phyloP scores from a whole-genome alignment of 2,888 invertebrate genomes.

The Capitulum mitella region DNA sequence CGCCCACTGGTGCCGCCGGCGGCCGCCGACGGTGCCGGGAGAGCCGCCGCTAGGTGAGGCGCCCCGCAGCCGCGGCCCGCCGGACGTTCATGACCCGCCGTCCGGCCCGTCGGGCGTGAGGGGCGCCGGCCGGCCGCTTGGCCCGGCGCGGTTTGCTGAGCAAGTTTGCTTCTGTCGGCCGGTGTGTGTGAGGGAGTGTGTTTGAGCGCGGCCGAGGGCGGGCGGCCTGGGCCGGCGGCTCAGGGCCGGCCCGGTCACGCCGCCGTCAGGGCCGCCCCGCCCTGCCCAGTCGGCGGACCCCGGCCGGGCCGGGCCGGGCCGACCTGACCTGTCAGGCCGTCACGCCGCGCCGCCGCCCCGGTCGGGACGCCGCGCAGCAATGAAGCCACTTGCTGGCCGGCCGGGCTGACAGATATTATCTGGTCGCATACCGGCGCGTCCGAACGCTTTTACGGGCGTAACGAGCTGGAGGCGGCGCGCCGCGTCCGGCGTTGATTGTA shows the following conservation, averaged over 20 bases:
- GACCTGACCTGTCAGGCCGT: not conserved
- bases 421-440: conserved; percentile 1
- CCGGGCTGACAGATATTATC: conserved; percentile 1
- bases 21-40: too few species aligned
- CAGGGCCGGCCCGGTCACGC: not conserved
- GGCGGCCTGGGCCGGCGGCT: not conserved
- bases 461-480: not conserved
- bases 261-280: not conserved
- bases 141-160: not conserved
- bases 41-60: not conserved
- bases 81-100: not conserved
- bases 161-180: not conserved
- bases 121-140: not conserved
- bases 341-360: not conserved
- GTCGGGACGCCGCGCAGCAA: not conserved
- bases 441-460: not conserved
- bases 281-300: not conserved
- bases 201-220: not conserved
- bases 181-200: not conserved
- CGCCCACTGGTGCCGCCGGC: too few species aligned
- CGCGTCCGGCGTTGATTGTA: not conserved
- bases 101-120: too few species aligned
- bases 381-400: conserved; percentile 1
- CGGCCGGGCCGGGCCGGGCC: not conserved
- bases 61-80: not conserved